phyloP scores from a whole-genome alignment of 1,140 invertebrate genomes.

The Portunus trituberculatus region DNA sequence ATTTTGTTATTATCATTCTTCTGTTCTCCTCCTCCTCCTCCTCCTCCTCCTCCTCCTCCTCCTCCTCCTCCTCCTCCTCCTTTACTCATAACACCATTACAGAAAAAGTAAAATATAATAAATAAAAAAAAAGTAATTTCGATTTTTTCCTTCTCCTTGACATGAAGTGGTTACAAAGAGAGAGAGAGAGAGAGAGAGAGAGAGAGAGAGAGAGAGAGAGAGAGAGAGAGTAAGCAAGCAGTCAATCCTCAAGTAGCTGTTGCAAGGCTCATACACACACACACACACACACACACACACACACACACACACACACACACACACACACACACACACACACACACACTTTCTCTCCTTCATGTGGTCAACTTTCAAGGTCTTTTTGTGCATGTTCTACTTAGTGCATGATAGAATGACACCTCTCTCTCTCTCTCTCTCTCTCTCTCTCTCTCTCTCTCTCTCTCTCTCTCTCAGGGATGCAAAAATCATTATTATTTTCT shows the following conservation, averaged over 20 bases:
- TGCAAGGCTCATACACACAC: neutral
- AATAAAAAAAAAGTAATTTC: neutral
- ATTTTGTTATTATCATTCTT: neutral
- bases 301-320: slow-evolving; percentile 29
- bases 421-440: no score
- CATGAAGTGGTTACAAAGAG: neutral
- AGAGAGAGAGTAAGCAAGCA: slow-evolving; percentile 29
- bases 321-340: neutral
- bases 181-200: slow-evolving; percentile 41
- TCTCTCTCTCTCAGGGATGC: neutral
- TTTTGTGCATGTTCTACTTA: slow-evolving; percentile 9
- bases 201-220: slow-evolving; percentile 48
- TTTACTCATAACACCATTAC: neutral
- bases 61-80: slow-evolving; percentile 4
- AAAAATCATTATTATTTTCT: no score
- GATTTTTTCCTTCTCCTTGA: neutral
- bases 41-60: slow-evolving; percentile 16
- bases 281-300: slow-evolving; percentile 29
- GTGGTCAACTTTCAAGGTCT: neutral
- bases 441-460: no score
- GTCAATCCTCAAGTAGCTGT: neutral
- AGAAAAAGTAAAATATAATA: neutral
- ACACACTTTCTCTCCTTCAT: neutral
- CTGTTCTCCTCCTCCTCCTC: neutral
- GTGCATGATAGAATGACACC: slow-evolving; percentile 5